A percentile compares a stretch with the other conserved stretches of the same genome.
Evolutionary conservation across 2,888 invertebrate genomes (phyloP).

Genomic region (Idaea straminata): DNA sequence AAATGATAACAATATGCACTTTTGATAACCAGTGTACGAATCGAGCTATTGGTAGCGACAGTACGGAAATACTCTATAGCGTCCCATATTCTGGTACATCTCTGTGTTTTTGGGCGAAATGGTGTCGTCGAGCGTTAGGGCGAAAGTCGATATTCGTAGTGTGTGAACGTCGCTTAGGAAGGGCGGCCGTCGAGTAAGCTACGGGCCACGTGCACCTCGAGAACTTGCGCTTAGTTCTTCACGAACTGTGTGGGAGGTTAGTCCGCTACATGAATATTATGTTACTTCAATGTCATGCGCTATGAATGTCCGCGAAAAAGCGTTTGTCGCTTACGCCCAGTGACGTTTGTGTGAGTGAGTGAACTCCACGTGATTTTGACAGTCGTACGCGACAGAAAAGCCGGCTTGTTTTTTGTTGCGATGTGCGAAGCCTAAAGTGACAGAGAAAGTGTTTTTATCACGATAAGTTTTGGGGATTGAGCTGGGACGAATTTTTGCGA

Average conservation of each 20-base stretch:
- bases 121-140: slow-evolving; percentile 55
- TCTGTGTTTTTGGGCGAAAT: slow-evolving; percentile 61
- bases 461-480: slow-evolving; percentile 44
- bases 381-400: slow-evolving; percentile 50
- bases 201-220: slow-evolving; percentile 75
- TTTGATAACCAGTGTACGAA: slow-evolving; percentile 57
- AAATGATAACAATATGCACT: slow-evolving; percentile 56
- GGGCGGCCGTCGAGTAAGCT: slow-evolving; percentile 77
- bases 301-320: slow-evolving; percentile 63
- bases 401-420: slow-evolving; percentile 49
- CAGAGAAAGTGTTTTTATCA: slow-evolving; percentile 58
- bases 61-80: slow-evolving; percentile 75
- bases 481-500: slow-evolving; percentile 41
- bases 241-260: slow-evolving; percentile 78
- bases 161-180: slow-evolving; percentile 63
- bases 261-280: slow-evolving; percentile 74
- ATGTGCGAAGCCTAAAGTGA: slow-evolving; percentile 43
- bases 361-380: slow-evolving; percentile 74
- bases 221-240: slow-evolving; percentile 78
- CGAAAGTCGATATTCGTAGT: slow-evolving; percentile 72
- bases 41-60: slow-evolving; percentile 58
- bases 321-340: slow-evolving; percentile 53
- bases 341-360: slow-evolving; percentile 55
- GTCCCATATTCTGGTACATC: slow-evolving; percentile 73
- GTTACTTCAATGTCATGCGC: slow-evolving; percentile 70